Percentiles rank a stretch among this genome's conserved stretches.
Conservation (phyloP, 2,888 invertebrate species). For the Vandiemenella viatica region DNA sequence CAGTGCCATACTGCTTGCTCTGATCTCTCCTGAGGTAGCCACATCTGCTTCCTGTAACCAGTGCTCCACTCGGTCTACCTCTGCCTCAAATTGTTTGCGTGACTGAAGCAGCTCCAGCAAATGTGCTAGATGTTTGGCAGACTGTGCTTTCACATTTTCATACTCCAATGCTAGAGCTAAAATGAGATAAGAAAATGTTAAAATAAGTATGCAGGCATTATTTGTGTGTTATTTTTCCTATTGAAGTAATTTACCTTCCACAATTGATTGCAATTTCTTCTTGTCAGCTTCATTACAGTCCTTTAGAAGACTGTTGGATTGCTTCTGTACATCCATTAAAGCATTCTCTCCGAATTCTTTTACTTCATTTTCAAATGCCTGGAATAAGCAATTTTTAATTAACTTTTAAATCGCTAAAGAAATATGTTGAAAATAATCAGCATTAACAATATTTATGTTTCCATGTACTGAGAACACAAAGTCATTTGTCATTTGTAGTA, state of each 20-base stretch:
- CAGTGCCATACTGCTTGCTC: slow-evolving; percentile 64
- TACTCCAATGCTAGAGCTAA: slow-evolving; percentile 56
- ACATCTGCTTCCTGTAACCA: slow-evolving; percentile 88
- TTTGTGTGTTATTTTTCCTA: too few species aligned
- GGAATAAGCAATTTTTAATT: slow-evolving; percentile 8
- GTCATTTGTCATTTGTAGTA: too few species aligned
- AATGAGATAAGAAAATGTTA: too few species aligned
- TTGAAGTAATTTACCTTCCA: too few species aligned
- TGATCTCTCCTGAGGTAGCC: slow-evolving; percentile 63
- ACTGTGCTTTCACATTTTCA: slow-evolving; percentile 53
- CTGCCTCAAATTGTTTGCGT: slow-evolving; percentile 66
- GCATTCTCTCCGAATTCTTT: slow-evolving; percentile 61
- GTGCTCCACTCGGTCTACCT: slow-evolving; percentile 62
- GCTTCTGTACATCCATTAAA: slow-evolving; percentile 58
- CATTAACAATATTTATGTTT: too few species aligned
- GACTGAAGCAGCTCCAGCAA: slow-evolving; percentile 58
- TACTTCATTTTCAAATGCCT: slow-evolving; percentile 56
- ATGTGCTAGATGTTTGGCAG: slow-evolving; percentile 53
- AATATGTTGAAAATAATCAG: neutral
- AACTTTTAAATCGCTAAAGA: too few species aligned
- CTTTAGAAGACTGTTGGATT: slow-evolving; percentile 58
- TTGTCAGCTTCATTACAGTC: slow-evolving; percentile 55
- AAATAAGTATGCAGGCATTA: too few species aligned
- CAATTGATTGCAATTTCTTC: slow-evolving; percentile 22
- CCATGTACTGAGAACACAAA: too few species aligned